Conservation (phyloP, 2,888 invertebrate species). For the Idaea dimidiata region DNA sequence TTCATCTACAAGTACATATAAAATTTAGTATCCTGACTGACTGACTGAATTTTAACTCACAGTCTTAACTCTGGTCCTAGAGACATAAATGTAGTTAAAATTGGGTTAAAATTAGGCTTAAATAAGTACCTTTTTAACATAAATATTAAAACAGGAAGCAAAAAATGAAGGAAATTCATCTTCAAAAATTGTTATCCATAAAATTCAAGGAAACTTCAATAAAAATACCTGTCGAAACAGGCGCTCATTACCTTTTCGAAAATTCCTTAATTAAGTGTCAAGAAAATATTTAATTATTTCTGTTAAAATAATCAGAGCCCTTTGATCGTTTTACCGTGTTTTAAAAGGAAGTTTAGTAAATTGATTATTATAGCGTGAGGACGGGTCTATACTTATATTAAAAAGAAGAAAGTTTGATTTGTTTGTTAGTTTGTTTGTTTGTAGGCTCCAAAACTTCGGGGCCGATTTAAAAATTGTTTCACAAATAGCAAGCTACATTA, state of each 20-base stretch:
- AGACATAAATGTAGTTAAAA: no score
- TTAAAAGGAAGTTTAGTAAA: constrained; percentile 57
- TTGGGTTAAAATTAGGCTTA: no score
- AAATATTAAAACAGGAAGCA: neutral
- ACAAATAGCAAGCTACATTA: no score
- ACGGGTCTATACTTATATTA: neutral
- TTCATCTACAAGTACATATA: no score
- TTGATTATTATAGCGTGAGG: constrained; percentile 48
- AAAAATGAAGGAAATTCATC: neutral
- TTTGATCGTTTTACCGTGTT: constrained; percentile 48
- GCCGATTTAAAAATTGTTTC: no score
- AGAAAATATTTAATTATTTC: constrained; percentile 30
- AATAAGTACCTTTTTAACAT: neutral
- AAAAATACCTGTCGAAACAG: constrained; percentile 5
- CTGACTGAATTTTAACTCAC: no score
- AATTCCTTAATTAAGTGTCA: constrained; percentile 24
- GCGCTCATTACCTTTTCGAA: constrained; percentile 19
- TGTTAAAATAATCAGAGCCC: constrained; percentile 25
- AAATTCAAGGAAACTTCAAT: neutral
- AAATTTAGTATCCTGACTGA: no score
- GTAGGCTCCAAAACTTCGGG: no score
- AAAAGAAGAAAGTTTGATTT: no score
- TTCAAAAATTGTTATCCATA: neutral
- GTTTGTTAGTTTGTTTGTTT: no score
- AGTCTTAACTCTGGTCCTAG: no score